Conservation (phyloP, 2,888 invertebrate genomes). For the Frankliniella intonsa region DNA sequence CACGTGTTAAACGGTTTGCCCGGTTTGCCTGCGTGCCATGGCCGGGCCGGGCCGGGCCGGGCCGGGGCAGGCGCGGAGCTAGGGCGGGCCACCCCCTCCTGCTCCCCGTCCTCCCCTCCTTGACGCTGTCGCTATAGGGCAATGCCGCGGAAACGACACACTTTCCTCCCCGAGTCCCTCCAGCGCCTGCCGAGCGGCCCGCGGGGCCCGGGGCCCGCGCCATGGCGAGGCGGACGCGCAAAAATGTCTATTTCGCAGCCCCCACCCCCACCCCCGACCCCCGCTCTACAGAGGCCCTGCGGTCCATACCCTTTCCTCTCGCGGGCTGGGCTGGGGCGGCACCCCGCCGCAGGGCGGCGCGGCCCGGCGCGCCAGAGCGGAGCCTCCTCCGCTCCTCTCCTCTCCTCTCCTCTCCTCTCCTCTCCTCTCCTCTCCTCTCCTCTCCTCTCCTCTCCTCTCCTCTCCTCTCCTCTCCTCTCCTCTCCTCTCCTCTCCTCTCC, state of each 20-base stretch:
- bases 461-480: no score
- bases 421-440: no score
- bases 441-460: no score
- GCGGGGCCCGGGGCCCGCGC: background rate
- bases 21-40: background rate
- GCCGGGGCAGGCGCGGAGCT: no score
- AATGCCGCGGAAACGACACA: background rate
- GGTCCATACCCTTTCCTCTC: background rate
- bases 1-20: slow-evolving; percentile 6
- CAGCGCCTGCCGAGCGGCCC: background rate
- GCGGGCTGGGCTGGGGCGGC: background rate
- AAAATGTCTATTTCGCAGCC: background rate
- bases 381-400: no score
- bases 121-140: background rate
- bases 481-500: no score
- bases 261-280: background rate
- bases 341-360: background rate
- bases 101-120: no score
- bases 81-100: no score
- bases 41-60: no score
- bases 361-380: background rate
- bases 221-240: background rate
- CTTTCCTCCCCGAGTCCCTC: background rate
- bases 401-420: no score
- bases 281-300: background rate